Conservation (phyloP, 2,888 invertebrate genomes). For the Stenoptilia bipunctidactyla region DNA sequence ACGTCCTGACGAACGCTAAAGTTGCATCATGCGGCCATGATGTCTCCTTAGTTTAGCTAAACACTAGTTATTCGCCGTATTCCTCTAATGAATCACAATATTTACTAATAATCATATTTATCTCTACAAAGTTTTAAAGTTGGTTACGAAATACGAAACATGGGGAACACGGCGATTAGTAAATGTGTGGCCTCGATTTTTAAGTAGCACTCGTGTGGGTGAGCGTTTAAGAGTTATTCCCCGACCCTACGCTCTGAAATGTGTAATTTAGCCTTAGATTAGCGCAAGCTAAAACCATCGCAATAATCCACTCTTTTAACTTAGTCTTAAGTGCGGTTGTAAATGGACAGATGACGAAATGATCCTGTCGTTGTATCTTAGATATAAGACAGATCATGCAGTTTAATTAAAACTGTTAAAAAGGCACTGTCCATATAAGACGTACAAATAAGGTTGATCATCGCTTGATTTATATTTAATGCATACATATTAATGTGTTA, state of each 20-base stretch:
- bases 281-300: slow-evolving; percentile 10
- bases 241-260: slow-evolving; percentile 63
- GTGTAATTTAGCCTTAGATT: slow-evolving; percentile 41
- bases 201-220: slow-evolving; percentile 33
- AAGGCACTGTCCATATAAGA: too few species aligned
- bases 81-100: slow-evolving; percentile 18
- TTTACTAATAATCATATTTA: too few species aligned
- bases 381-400: too few species aligned
- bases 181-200: slow-evolving; percentile 62
- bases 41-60: slow-evolving; percentile 46
- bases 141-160: too few species aligned
- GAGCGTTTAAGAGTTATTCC: slow-evolving; percentile 27
- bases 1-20: slow-evolving; percentile 35
- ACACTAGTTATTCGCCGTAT: slow-evolving; percentile 36
- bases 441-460: too few species aligned
- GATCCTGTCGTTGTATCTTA: too few species aligned
- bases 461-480: slow-evolving; percentile 22
- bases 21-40: slow-evolving; percentile 69
- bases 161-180: slow-evolving; percentile 36
- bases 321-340: slow-evolving; percentile 26
- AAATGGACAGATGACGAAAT: too few species aligned
- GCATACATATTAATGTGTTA: slow-evolving; percentile 16
- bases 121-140: too few species aligned
- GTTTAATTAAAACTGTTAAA: too few species aligned
- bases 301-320: slow-evolving; percentile 22